These are phyloP conservation scores for Clupea harengus DNA, from an alignment of 2,113 vertebrate species.

Conservation along the genomic window DNA sequence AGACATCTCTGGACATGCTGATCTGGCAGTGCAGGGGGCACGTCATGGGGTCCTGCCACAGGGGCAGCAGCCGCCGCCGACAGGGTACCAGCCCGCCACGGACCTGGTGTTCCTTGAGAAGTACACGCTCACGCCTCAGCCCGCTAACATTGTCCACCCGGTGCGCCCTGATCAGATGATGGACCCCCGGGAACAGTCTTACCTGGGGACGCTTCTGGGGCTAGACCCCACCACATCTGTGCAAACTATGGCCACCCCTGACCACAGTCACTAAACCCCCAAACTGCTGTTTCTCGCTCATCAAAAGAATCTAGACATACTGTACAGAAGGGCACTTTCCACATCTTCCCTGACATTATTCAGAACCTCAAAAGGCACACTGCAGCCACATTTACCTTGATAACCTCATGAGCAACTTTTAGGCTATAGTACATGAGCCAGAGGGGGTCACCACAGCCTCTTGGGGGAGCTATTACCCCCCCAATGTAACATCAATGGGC, in stretches of 20 bases:
- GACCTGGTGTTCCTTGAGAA: constrained; percentile 94
- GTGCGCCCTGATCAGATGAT: constrained; percentile 90
- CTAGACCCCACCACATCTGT: constrained; percentile 80
- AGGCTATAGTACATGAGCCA: too few species aligned
- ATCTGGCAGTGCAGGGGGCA: constrained; percentile 67
- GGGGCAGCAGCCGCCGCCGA: constrained; percentile 63
- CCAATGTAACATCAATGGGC: too few species aligned
- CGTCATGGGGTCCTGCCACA: constrained; percentile 69
- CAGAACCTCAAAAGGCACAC: too few species aligned
- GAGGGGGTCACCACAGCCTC: too few species aligned
- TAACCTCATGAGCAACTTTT: too few species aligned
- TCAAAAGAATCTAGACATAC: not conserved
- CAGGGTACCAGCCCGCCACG: constrained; percentile 79
- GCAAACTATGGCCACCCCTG: constrained; percentile 75
- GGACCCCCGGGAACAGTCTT: constrained; percentile 90
- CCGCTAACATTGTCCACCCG: constrained; percentile 86
- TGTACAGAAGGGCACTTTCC: not conserved
- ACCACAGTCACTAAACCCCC: constrained; percentile 68
- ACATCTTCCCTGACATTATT: not conserved
- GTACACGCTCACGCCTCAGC: constrained; percentile 90
- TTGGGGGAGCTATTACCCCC: too few species aligned
- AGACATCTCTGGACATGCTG: constrained; percentile 58
- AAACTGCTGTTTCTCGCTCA: not conserved
- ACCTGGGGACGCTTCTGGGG: constrained; percentile 88
- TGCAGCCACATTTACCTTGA: too few species aligned